A percentile compares a stretch with the other conserved stretches of the same genome.
phyloP scores from a whole-genome alignment of 2,888 invertebrate species.

The Clistopyga incitator region DNA sequence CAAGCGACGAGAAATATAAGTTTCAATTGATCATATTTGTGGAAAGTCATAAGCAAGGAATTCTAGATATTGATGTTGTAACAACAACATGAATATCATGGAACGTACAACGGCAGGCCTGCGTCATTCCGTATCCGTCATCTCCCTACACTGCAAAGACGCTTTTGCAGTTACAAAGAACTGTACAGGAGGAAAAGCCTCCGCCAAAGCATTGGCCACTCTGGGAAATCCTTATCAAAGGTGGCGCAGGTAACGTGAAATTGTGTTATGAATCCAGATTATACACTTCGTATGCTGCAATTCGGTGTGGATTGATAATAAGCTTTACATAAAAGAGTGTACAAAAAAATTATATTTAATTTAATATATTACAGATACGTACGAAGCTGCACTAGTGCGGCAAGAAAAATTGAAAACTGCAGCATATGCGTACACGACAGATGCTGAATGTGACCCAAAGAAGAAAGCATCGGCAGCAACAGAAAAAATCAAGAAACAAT shows the following conservation, averaged over 20 bases:
- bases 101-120: slow-evolving; percentile 6
- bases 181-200: slow-evolving; percentile 4
- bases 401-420: slow-evolving; percentile 19
- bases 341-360: neutral
- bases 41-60: neutral
- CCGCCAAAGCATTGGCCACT: slow-evolving; percentile 26
- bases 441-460: neutral
- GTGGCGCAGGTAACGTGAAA: slow-evolving; percentile 26
- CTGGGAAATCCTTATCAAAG: slow-evolving; percentile 35
- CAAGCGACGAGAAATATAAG: slow-evolving; percentile 12
- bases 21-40: slow-evolving; percentile 25
- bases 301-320: neutral
- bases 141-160: slow-evolving; percentile 22
- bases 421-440: slow-evolving; percentile 39
- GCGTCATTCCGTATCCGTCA: slow-evolving; percentile 8
- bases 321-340: neutral
- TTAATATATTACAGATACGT: slow-evolving; percentile 20
- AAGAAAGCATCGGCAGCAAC: neutral
- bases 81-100: slow-evolving; percentile 31
- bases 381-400: slow-evolving; percentile 22
- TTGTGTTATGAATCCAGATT: neutral
- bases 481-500: slow-evolving; percentile 6
- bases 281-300: neutral
- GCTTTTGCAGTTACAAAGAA: neutral
- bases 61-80: slow-evolving; percentile 24